Evolutionary conservation across 2,797 vertebrate genomes (phyloP).

Genomic region (Rallus crepitans): DNA sequence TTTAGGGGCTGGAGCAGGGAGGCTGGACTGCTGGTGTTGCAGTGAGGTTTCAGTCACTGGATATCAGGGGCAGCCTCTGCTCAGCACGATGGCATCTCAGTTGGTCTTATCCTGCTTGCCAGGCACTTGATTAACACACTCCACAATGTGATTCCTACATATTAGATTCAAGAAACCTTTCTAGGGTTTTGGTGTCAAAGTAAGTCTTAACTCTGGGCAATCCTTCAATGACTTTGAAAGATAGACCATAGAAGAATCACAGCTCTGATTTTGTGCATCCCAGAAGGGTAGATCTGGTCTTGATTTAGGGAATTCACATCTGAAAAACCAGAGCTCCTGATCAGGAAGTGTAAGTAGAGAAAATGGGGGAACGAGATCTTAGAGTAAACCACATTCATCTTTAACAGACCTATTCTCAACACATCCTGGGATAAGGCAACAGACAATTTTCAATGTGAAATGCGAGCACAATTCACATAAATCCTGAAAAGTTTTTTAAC

Average conservation of each 20-base stretch:
- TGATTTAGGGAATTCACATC: not conserved
- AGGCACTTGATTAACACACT: not conserved
- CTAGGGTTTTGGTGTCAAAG: not conserved
- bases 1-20: slow-evolving; percentile 3
- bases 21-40: not conserved
- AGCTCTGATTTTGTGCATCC: not conserved
- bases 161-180: not conserved
- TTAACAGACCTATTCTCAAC: not conserved
- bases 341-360: not conserved
- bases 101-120: not conserved
- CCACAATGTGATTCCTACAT: not conserved
- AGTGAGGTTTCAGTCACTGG: not conserved
- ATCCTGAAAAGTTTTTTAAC: not conserved
- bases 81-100: not conserved
- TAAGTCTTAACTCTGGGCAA: not conserved
- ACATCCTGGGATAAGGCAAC: not conserved
- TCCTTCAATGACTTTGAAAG: not conserved
- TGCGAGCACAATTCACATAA: not conserved
- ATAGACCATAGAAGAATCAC: not conserved
- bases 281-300: not conserved
- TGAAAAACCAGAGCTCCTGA: not conserved
- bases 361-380: not conserved
- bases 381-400: not conserved
- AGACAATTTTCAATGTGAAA: not conserved
- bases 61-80: not conserved